Evolutionary conservation across 2,797 vertebrate genomes (phyloP).

Genomic region (Megaceryle alcyon): DNA sequence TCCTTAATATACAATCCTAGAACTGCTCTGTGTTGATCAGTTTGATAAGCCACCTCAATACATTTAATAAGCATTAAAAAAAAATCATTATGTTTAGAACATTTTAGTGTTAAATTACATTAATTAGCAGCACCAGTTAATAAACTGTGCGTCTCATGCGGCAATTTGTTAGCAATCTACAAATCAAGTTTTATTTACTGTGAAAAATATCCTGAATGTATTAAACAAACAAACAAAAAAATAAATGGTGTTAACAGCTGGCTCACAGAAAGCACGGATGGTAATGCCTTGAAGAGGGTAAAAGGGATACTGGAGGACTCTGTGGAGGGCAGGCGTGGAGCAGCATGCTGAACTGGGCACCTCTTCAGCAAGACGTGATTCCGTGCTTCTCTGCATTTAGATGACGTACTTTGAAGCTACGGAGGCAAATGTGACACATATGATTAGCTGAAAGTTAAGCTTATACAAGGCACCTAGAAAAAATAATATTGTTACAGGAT

Average conservation of each 20-base stretch:
- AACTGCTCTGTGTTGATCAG: background rate
- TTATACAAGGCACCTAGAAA: background rate
- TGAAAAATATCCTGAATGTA: background rate
- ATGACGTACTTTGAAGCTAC: background rate
- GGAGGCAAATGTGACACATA: background rate
- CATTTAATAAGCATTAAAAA: background rate
- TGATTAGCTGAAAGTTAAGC: fast-evolving
- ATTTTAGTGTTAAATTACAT: background rate
- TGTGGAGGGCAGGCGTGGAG: background rate
- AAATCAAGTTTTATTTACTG: background rate
- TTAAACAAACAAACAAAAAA: background rate
- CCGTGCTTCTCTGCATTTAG: background rate
- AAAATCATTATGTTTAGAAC: background rate
- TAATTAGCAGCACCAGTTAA: background rate
- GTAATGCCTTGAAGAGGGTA: background rate
- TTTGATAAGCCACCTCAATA: background rate
- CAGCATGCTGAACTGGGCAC: background rate
- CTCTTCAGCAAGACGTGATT: background rate
- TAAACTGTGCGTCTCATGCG: background rate
- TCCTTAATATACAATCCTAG: background rate
- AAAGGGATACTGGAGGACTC: background rate
- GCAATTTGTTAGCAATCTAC: background rate
- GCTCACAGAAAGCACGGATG: background rate
- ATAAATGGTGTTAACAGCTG: background rate
- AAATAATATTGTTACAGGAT: background rate